Evolutionary conservation across 2,113 vertebrate genomes (phyloP).

Genomic region (Podocnemis expansa): DNA sequence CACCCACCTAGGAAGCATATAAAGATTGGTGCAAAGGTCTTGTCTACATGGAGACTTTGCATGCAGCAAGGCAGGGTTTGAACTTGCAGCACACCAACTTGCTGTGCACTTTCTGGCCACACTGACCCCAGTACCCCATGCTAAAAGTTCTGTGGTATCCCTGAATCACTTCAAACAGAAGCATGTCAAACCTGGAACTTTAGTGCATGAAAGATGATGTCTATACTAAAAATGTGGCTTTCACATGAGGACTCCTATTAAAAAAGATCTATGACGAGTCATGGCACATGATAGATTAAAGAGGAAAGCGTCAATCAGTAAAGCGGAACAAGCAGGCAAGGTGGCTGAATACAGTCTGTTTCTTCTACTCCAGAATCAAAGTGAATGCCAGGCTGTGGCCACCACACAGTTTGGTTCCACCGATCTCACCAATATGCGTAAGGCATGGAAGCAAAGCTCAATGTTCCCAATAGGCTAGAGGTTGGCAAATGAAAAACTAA

Average conservation of each 20-base stretch:
- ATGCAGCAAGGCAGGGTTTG: background rate
- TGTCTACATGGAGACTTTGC: background rate
- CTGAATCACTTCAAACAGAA: background rate
- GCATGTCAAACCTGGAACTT: background rate
- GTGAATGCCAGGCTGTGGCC: background rate
- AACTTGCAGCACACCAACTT: background rate
- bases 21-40: background rate
- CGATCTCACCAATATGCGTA: fast-evolving
- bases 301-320: background rate
- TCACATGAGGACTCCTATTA: background rate
- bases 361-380: background rate
- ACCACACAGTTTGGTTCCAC: background rate
- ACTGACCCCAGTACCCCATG: too few relatives aligned
- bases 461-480: background rate
- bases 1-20: background rate
- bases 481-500: too few relatives aligned
- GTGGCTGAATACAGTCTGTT: background rate
- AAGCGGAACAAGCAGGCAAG: fast-evolving
- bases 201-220: background rate
- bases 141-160: background rate
- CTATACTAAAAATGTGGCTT: background rate
- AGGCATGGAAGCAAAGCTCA: background rate
- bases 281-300: background rate
- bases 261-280: background rate
- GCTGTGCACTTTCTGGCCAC: background rate